Base-by-base conservation (phyloP, 2,888 invertebrate species). In the Microdon myrmicae region DNA sequence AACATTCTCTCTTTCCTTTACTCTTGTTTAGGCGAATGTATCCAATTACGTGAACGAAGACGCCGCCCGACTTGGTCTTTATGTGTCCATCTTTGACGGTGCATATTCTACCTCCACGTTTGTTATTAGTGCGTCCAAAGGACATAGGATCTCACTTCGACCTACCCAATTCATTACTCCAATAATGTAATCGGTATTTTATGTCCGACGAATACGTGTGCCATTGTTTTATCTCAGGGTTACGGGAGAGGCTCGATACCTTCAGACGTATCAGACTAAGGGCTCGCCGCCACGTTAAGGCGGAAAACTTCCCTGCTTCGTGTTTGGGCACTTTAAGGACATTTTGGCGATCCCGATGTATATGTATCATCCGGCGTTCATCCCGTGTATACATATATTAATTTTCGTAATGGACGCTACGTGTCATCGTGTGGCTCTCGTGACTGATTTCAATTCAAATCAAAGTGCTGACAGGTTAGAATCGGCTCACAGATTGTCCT, bases 171-270 rank as follows among this genome's bases (percentile, higher is more conserved):
- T 64, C 64, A 64, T 64, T 64, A 64, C 58, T 47, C 32, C 58
- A 58, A 64, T 64, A 64, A 64, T 64, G 64, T 58, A 64, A 64
- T 64, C 64, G 64, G 58, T 53, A 53, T 64, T 64, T 64, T 64
- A 64, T 58, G 64, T 51, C 58, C 47, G 53, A 41, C 51, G 48
- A 58, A 58, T 64, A 64, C 64, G 58, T 64, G 64, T 43, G 47
- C 47, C 43, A 53, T 43, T 37, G 32, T 28, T 35, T 32, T 37
- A 45, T 45, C 34, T 39, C 38, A 9, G 38, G 25, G 8, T 7
- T 19, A 34, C 8, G 37, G 29, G 16, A 23, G 38, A 12, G 16
- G 39, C 12, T 9, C 16, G 9, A 43, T 29, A 41, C 49, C 39
- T 32, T 45, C 31, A 43, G 29, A 31, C 32, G 31, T 31, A 43